phyloP scores from a whole-genome alignment of 1,140 invertebrate species.

The Panulirus ornatus region DNA sequence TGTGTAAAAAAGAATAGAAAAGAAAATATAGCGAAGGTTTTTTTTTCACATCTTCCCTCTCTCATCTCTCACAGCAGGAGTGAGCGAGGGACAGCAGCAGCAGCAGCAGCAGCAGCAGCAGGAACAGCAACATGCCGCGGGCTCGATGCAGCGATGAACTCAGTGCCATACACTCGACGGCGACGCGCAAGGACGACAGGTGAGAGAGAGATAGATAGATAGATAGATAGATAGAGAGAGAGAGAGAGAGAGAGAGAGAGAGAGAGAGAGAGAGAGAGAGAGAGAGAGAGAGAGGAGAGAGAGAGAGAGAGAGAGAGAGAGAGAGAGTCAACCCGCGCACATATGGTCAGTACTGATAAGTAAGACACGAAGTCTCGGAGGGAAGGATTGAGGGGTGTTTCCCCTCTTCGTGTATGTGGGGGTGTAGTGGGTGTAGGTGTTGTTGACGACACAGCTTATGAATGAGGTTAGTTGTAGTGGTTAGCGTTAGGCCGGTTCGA shows the following conservation, averaged over 20 bases:
- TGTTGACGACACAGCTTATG: too few species aligned
- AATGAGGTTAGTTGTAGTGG: too few species aligned
- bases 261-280: neutral
- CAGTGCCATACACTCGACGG: conserved; percentile 56
- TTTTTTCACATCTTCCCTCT: neutral
- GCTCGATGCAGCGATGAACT: conserved; percentile 56
- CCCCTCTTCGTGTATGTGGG: too few species aligned
- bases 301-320: neutral
- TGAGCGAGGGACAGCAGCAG: neutral
- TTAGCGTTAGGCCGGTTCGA: too few species aligned
- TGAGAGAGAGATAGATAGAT: neutral
- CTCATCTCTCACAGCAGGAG: neutral
- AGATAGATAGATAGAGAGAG: neutral
- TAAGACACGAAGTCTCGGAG: too few species aligned
- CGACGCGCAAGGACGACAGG: conserved; percentile 46
- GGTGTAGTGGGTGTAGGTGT: too few species aligned
- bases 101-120: neutral
- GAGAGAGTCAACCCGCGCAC: too few species aligned
- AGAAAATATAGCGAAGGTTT: neutral
- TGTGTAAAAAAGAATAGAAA: neutral
- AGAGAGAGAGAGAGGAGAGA: conserved; percentile 4
- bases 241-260: neutral
- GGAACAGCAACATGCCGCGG: conserved; percentile 29
- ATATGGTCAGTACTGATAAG: too few species aligned
- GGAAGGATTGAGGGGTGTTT: too few species aligned